Conservation (phyloP, 2,888 invertebrate genomes). For the Lepidochrysops patricia region DNA sequence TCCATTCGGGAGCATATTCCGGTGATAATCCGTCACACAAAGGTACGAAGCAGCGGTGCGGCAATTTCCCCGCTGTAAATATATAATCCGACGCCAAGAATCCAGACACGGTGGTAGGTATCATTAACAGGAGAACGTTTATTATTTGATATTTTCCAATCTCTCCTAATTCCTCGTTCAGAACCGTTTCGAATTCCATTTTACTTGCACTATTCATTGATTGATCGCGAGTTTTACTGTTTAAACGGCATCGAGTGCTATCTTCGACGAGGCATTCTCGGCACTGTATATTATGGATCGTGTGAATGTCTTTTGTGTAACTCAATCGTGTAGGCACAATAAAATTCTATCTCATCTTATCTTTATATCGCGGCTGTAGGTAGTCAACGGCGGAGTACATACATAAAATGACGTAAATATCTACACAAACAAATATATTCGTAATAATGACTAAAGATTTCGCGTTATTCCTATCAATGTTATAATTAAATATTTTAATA, state of each 20-base stretch:
- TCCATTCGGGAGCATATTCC: slow-evolving; percentile 48
- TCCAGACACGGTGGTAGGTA: slow-evolving; percentile 48
- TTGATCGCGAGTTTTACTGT: background rate
- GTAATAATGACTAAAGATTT: background rate
- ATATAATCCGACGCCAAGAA: slow-evolving; percentile 59
- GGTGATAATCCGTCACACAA: slow-evolving; percentile 45
- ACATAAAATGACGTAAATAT: background rate
- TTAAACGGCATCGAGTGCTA: background rate
- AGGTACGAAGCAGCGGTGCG: slow-evolving; percentile 48
- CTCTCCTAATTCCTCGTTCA: slow-evolving; percentile 50
- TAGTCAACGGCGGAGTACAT: background rate
- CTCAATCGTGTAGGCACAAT: slow-evolving; percentile 19
- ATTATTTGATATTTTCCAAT: slow-evolving; percentile 55
- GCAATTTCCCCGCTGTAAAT: slow-evolving; percentile 54
- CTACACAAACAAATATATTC: background rate
- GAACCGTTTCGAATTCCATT: slow-evolving; percentile 44
- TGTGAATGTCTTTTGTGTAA: background rate
- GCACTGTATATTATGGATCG: background rate
- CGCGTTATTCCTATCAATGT: background rate
- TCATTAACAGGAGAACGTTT: slow-evolving; percentile 40
- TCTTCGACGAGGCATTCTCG: background rate
- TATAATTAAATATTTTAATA: too few species aligned
- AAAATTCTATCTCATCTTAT: slow-evolving; percentile 27
- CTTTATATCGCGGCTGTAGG: slow-evolving; percentile 21
- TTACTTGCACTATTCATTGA: slow-evolving; percentile 29